Evolutionary conservation across 2,888 invertebrate species (phyloP), one percentile per base, ranked within the genome.

Genomic region (Drosophila sordidula): DNA sequence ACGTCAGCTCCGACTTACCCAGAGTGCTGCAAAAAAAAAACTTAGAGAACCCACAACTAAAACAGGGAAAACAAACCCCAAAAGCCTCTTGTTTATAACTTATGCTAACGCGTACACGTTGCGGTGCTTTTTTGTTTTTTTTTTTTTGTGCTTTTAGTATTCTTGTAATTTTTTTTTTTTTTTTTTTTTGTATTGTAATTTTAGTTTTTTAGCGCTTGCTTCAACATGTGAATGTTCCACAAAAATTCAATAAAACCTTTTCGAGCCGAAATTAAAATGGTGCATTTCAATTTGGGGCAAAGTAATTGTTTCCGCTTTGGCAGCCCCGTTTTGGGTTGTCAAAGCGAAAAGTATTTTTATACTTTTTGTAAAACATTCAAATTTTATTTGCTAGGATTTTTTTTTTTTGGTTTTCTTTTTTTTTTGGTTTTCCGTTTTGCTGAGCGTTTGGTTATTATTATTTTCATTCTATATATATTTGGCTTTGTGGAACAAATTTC

Each of bases 181-280:
- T 52, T 44, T 65, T 42, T 41, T 65, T 66, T 66, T 64, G 50
- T 75, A 55, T 64, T 64, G 67, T 79, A 63, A 49, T 51, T 58
- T 63, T 83, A 87, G 87, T 89, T 89, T 89, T n/a, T 86, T 59
- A 83, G 88, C 73, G 81, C 91, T 91, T 91, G 91, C 89, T 91
- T 91, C 91, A 91, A 91, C 90, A 86, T 91, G 91, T 90, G 89
- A 91, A 91, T 89, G 90, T 89, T 91, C 90, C 91, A 91, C 91
- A 91, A 91, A 91, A 90, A 83, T 44, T 42, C 71, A 79, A 80
- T 76, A 78, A 78, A 73, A 66, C 56, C 51, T 41, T 68, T 58
- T 63, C 52, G 68, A 64, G 57, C 70, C 67, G 68, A 74, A 81
- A 77, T 86, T 78, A 66, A 84, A 84, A 81, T 83, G 65, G 65